Base-by-base conservation (phyloP, 2,113 vertebrate genomes). In the Sceloporus tristichus region DNA sequence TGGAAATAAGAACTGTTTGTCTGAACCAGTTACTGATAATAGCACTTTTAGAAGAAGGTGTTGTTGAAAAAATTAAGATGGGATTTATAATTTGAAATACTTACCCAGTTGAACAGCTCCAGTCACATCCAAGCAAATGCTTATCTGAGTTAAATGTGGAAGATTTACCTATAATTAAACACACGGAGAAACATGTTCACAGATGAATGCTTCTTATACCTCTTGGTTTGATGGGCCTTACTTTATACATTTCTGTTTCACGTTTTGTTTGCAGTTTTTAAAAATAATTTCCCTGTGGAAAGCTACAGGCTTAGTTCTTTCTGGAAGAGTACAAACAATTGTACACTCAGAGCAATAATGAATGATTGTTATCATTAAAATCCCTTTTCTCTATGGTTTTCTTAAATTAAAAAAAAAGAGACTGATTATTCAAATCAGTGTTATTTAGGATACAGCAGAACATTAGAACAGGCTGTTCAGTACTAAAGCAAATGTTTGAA, bases 301-400 rank as follows among this genome's bases (percentile, higher is more conserved):
- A 70, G 66, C 83, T 70, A 88, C 92, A 87, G 79, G 53, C 68
- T 85, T 79, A 89, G 76, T 82, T 73, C 70, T 79, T 91, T 85
- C 42, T 76, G 74, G 81, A 65, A 73, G 84, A 86, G 4, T 88
- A 65, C 88, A 76, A 92, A 71, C 84, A 93, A 54, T 85, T 79
- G 74, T 92, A 80, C 3, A 48, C 82, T 85, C 71, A 54, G 42
- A 92, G 75, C 88, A 91, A 76, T 94, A 91, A 91, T 86, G 87
- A 90, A 77, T 88, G 14, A 87, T 90, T 90, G 34, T 88, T 94
- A 38, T 88, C 86, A 87, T 62, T 92, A 66, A 91, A 89, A 79
- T 3, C 9, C 29, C n/a, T 93, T 93, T 48, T 87, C 86, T 77
- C 34, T 89, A 65, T 84, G 59, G 10, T 90, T 94, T 92, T 88